Base-by-base conservation (phyloP, 1,140 invertebrate genomes). In the Sinella curviseta region DNA sequence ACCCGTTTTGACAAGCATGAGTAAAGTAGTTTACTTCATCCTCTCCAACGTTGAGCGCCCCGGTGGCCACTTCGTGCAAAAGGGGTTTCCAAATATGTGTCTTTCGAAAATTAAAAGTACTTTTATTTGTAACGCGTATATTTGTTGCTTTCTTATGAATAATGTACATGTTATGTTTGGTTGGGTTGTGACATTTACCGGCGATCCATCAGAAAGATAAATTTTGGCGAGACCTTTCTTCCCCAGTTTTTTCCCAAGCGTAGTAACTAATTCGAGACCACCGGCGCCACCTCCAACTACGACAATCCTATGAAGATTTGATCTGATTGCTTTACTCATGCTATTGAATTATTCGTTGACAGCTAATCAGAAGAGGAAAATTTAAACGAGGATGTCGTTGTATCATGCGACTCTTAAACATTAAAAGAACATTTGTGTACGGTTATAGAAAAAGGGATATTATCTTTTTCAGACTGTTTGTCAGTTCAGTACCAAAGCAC, bases 211-310 rank as follows among this genome's bases (percentile, higher is more conserved):
- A 14, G 78, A 35, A 2, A 82, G 70, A 17, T 55, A 60, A 26
- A 78, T 34, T 28, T 39, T 20, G 30, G 48, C 78, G 3, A 74
- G 16, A 14, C 76, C 26, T n/a, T 77, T 74, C 36, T 16, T 24
- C 0, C 81, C 81, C 1, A 82, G 31, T 14, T 36, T 31, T 74
- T 31, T 74, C 0, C 81, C 81, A 24, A 82, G 34, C 3, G 28
- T 60, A 2, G 81, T 77, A 1, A 55, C 76, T 26, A 82, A 36
- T 36, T 82, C 81, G 14, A 82, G 26, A 4, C 81, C 81, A 16
- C 81, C 81, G 14, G 81, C 81, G 35, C 81, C 81, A 35, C 81
- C 81, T 14, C 81, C 81, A 16, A 82, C 81, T 0, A 82, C 78
- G 2, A 82, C 81, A 48, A 82, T 74, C 54, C 55, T 60, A 30